Base-by-base conservation (phyloP, 2,797 vertebrate genomes). In the Squalus acanthias region DNA sequence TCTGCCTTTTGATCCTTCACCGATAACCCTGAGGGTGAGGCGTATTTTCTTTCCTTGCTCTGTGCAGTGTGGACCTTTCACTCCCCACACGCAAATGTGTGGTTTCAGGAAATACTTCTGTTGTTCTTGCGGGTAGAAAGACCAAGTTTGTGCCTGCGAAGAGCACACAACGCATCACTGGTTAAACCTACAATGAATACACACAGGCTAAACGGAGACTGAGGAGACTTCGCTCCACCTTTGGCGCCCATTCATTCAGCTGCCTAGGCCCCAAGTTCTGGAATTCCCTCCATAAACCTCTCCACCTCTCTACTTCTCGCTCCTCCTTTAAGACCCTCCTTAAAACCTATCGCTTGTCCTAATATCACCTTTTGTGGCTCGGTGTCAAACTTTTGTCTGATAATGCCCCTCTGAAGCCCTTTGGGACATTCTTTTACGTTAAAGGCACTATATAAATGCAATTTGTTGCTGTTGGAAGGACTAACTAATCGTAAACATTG, bases 71-170 rank as follows among this genome's bases (percentile, higher is more conserved):
- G 97, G 97, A 96, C 97, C 97, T 96, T 97, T 97, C 0, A 97
- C 96, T 70, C 98, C 98, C 98, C 98, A 99, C 96, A 98, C 98
- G 63, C 96, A 97, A 95, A 99, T 97, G 91, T 96, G 96, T 13
- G 98, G 97, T 96, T 96, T 98, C 96, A 99, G 97, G 70, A 97
- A 97, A 97, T 99, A 99, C 93, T 97, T 98, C 97, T 96, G 98
- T 96, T 98, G 97, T 96, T 97, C 98, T 96, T 97, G 87, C 24
- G 99, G 99, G 74, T 97, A 98, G 97, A 99, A 99, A 88, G 97
- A 98, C 99, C 99, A 99, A 0, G 95, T 97, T 97, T 99, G 98
- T 24, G 97, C 97, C 99, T 99, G 97, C 91, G 97, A 95, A 95
- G 50, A 72, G 69, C 67, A 22, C 69, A 97, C 29, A 93, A 96